Conservation (phyloP, 2,113 vertebrate species). For the Callocephalon fimbriatum region DNA sequence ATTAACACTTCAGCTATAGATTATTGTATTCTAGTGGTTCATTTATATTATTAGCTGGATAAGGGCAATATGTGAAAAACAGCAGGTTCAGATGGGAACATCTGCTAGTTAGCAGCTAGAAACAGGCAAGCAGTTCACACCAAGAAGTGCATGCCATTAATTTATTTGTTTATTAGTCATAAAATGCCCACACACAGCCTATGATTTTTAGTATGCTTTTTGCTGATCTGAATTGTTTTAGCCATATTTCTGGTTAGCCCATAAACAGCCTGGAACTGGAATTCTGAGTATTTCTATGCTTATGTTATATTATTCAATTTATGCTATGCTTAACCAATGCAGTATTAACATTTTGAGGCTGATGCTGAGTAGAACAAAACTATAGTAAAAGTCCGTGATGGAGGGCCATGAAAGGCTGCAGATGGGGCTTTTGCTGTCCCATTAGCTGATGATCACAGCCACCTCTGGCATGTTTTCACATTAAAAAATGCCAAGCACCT, state of each 20-base stretch:
- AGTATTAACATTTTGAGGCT: not conserved
- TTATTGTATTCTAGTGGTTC: not conserved
- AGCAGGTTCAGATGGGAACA: not conserved
- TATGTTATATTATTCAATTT: not conserved
- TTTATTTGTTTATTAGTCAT: not conserved
- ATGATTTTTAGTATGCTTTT: not conserved
- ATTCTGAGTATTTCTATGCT: not conserved
- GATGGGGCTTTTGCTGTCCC: not conserved
- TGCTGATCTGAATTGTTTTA: not conserved
- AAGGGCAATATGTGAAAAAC: not conserved
- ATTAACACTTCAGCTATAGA: not conserved
- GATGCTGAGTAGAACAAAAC: not conserved
- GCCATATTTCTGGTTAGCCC: not conserved
- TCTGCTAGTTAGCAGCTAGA: not conserved
- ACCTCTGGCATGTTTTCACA: not conserved
- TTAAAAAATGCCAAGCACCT: not conserved
- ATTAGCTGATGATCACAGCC: not conserved
- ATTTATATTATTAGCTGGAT: not conserved
- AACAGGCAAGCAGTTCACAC: not conserved
- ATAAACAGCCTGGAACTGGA: not conserved
- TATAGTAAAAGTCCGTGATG: not conserved
- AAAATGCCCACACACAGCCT: not conserved
- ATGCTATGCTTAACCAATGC: not conserved
- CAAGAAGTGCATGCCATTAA: not conserved
- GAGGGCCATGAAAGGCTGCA: not conserved